Conservation (phyloP, 1,140 invertebrate genomes). For the Artemia franciscana region DNA sequence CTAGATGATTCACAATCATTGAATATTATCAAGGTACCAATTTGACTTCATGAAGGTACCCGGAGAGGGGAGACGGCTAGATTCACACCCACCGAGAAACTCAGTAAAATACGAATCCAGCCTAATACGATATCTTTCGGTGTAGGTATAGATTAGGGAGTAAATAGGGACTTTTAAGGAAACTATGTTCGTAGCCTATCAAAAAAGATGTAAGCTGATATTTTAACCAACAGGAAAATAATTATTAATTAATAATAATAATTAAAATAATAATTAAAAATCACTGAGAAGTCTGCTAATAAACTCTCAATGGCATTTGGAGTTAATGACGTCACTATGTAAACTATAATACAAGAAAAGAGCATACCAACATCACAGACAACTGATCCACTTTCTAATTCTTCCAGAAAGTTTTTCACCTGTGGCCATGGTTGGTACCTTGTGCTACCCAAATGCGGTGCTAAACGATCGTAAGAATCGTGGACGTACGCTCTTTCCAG, state of each 20-base stretch:
- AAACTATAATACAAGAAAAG: background rate
- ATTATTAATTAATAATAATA: background rate
- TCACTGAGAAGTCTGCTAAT: background rate
- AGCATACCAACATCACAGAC: conserved; percentile 72
- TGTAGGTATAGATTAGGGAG: no score
- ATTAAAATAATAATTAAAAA: background rate
- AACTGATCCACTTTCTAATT: conserved; percentile 64
- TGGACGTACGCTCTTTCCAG: conserved; percentile 83
- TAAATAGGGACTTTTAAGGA: no score
- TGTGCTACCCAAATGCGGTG: conserved; percentile 18
- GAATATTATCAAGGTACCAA: no score
- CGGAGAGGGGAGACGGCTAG: no score
- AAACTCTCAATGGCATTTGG: background rate
- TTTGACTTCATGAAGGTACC: no score
- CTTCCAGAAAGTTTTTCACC: conserved; percentile 60
- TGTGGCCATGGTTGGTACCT: conserved; percentile 50
- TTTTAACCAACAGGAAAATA: no score
- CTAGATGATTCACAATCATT: no score
- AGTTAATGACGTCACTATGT: background rate
- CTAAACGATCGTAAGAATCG: conserved; percentile 71
- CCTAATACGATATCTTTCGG: no score
- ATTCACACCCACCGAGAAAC: no score
- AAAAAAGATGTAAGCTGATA: no score
- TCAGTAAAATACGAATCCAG: no score
- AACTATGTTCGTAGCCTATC: no score